Evolutionary conservation across 1,140 invertebrate genomes (phyloP).

Genomic region (Cyrtorhinus lividipennis): DNA sequence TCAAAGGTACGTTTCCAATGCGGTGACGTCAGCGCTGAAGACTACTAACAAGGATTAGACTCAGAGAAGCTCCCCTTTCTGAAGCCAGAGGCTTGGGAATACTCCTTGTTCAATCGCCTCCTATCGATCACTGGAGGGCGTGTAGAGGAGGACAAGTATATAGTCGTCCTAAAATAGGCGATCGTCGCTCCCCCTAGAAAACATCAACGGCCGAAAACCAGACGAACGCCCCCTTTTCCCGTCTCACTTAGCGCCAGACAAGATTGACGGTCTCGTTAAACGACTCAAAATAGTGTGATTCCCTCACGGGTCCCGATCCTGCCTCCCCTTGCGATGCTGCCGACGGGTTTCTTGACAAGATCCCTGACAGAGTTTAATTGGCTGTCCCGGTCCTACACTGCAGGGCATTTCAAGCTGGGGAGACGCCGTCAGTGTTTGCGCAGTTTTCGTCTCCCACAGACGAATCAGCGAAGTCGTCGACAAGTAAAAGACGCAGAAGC

Average conservation of each 20-base stretch:
- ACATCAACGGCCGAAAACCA: not conserved
- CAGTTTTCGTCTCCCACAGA: too few relatives aligned
- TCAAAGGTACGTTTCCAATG: too few relatives aligned
- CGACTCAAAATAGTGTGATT: not conserved
- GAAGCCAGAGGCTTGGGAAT: too few relatives aligned
- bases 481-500: too few relatives aligned
- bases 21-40: too few relatives aligned
- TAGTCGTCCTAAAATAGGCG: not conserved
- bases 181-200: not conserved
- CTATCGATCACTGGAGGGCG: not conserved
- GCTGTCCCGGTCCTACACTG: not conserved
- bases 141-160: not conserved
- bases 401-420: too few relatives aligned
- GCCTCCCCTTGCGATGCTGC: not conserved
- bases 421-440: too few relatives aligned
- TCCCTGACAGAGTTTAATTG: constrained; percentile 1
- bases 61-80: too few relatives aligned
- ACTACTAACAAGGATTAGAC: too few relatives aligned
- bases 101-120: not conserved
- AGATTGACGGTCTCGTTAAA: constrained; percentile 9
- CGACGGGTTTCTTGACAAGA: too few relatives aligned
- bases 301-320: not conserved
- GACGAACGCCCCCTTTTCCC: not conserved
- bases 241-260: not conserved
- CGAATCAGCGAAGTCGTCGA: too few relatives aligned